These are phyloP conservation scores for Reinhardtius hippoglossoides DNA, from an alignment of 2,113 vertebrate species.

Conservation along the genomic window DNA sequence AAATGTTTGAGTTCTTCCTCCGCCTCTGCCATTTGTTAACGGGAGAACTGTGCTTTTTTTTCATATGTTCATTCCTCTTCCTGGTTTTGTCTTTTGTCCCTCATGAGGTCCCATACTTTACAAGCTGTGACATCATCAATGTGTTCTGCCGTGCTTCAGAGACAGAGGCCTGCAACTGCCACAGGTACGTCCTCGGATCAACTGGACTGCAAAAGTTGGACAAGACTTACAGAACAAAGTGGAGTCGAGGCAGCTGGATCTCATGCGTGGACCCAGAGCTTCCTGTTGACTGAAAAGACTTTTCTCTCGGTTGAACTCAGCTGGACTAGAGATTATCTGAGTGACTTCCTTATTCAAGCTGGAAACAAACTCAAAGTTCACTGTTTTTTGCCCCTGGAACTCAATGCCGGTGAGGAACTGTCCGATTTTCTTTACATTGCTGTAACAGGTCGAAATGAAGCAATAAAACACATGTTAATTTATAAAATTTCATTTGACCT, in stretches of 20 bases:
- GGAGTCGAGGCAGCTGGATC: not conserved
- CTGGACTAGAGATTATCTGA: constrained; percentile 1
- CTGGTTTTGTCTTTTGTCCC: constrained; percentile 64
- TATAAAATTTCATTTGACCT: not conserved
- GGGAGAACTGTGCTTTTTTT: not conserved
- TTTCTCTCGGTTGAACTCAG: constrained; percentile 14
- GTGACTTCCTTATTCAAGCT: constrained; percentile 72
- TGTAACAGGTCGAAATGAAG: not conserved
- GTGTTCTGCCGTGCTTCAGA: not conserved
- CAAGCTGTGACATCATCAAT: constrained; percentile 57
- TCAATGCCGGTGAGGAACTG: constrained; percentile 14
- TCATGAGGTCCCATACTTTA: constrained; percentile 52
- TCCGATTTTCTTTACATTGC: not conserved
- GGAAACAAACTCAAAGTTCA: not conserved
- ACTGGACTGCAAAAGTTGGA: constrained; percentile 1
- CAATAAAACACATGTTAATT: not conserved
- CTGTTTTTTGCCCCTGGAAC: not conserved
- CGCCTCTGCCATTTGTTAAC: not conserved
- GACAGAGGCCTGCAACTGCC: constrained; percentile 22
- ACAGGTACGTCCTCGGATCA: not conserved
- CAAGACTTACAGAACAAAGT: not conserved
- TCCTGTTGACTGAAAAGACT: not conserved
- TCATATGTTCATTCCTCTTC: not conserved
- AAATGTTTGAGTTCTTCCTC: not conserved
- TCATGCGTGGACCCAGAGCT: not conserved